A percentile compares a stretch with the other conserved stretches of the same genome.
These are phyloP conservation scores for Dendroctonus ponderosae DNA, from an alignment of 1,140 invertebrate species.

Conservation along the genomic window DNA sequence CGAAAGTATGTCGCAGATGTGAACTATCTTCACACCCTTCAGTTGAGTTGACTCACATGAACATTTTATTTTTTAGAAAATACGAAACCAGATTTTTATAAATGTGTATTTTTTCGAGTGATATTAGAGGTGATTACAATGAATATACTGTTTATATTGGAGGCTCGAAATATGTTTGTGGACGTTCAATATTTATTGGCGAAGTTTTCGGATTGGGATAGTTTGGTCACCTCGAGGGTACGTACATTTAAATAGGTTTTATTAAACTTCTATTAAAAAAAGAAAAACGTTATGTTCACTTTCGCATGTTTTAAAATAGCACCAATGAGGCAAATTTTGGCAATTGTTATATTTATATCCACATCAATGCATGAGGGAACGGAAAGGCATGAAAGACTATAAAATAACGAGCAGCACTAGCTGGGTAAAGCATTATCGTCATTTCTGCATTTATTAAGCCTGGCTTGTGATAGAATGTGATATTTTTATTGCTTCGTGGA, in stretches of 20 bases:
- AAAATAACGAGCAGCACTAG: not conserved
- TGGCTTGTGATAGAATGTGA: not conserved
- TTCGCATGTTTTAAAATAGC: not conserved
- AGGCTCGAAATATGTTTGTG: constrained; percentile 5
- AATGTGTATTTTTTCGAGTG: constrained; percentile 12
- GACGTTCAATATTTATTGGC: constrained; percentile 16
- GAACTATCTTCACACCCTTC: too few relatives aligned
- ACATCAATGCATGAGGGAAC: too few relatives aligned
- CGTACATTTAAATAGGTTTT: not conserved
- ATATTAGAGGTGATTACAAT: constrained; percentile 35
- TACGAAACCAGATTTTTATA: constrained; percentile 9
- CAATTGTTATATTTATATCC: too few relatives aligned
- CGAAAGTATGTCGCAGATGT: too few relatives aligned
- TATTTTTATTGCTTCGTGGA: not conserved
- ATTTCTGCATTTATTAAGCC: too few relatives aligned
- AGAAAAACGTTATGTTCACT: not conserved
- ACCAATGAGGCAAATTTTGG: too few relatives aligned
- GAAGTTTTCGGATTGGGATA: constrained; percentile 35
- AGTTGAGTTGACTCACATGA: too few relatives aligned
- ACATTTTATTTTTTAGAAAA: constrained; percentile 11
- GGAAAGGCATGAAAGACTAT: too few relatives aligned
- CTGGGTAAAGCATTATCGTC: too few relatives aligned
- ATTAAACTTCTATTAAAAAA: not conserved
- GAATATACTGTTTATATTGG: constrained; percentile 32
- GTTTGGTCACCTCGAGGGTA: constrained; percentile 35